Base-by-base conservation (phyloP, 2,113 vertebrate genomes). In the Triplophysa rosa region DNA sequence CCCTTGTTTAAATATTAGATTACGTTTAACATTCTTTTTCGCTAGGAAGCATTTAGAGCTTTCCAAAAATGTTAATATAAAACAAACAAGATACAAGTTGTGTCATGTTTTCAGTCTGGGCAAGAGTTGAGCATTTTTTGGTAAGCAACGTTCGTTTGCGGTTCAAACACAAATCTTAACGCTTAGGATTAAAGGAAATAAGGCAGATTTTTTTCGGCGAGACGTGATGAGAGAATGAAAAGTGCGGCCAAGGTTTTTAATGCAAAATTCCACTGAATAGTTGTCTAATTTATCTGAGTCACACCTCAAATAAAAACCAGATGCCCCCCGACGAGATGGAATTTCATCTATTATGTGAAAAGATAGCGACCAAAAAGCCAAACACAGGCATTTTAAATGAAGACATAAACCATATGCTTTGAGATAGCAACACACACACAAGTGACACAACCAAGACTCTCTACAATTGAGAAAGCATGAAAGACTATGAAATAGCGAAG, bases 281-380 rank as follows among this genome's bases (percentile, higher is more conserved):
- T 76, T 63, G 8, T 69, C 40, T 61, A 71, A 67, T 71, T 66
- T 79, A 80, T 76, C 67, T 52, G 72, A 75, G 63, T 79, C 63
- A 69, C 33, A 77, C 45, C 16, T 37, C 47, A 80, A 85, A 85
- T 33, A 23, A 64, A 83, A 82, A 73, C 64, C 81, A 80, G 73
- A 85, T 80, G 72, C 47, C 45, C 40, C 77, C 29, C 61, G 42
- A 49, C 19, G 49, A 66, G 45, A 9, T 59, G 2, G 6, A 73
- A 37, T 58, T 58, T 58, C 52, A 66, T 29, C 11, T 65, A 16
- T 67, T 63, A 65, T 23, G 23, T 62, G 6, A 77, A 56, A 19
- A 75, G 47, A 59, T n/a, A 11, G 8, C 11, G 9, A 64, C 65
- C 40, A 40, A 8, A 63, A n/a, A 40, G 49, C 2, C 65, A 40